Evolutionary conservation across 2,888 invertebrate species (phyloP).

Genomic region (Meloe dianella): DNA sequence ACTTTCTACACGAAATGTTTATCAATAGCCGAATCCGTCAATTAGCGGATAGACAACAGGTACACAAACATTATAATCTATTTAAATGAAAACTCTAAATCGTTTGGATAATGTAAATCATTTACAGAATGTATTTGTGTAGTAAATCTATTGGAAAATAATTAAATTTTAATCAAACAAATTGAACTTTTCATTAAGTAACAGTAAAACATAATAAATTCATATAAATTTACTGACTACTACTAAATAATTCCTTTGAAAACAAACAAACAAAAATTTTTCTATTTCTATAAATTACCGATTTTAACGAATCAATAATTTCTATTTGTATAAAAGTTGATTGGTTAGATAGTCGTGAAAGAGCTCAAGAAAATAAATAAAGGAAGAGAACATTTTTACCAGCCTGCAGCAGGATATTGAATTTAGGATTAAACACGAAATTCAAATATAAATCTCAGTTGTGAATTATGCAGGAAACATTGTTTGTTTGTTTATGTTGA

Average conservation of each 20-base stretch:
- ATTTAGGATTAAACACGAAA: conserved; percentile 10
- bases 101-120: not conserved
- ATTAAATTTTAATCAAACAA: not conserved
- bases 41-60: too few relatives aligned
- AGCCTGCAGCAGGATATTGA: conserved; percentile 2
- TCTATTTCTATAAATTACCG: not conserved
- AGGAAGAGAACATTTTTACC: not conserved
- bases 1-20: too few relatives aligned
- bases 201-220: not conserved
- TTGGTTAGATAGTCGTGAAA: not conserved
- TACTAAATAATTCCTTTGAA: too few relatives aligned
- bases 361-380: not conserved
- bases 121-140: not conserved
- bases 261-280: too few relatives aligned
- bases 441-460: conserved; percentile 8
- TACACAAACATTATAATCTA: too few relatives aligned
- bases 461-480: conserved; percentile 5
- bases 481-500: conserved; percentile 9
- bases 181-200: not conserved
- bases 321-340: not conserved
- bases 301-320: not conserved
- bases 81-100: not conserved
- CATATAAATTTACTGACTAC: not conserved
- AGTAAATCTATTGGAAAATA: not conserved
- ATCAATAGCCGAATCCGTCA: too few relatives aligned